Evolutionary conservation across 2,113 vertebrate species (phyloP).

Genomic region (Nipponia nippon): DNA sequence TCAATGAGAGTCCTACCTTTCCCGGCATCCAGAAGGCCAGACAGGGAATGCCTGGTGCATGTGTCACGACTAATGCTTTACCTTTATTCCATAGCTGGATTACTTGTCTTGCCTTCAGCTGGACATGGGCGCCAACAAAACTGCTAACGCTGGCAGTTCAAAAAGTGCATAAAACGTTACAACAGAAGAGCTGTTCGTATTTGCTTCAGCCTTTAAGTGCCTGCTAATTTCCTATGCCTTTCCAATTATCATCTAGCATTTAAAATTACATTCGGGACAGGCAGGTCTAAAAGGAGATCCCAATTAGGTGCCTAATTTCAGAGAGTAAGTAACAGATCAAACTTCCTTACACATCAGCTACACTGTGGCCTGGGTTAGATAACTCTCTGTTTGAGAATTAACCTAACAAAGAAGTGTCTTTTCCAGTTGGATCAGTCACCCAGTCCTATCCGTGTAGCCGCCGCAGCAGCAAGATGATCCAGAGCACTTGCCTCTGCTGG

Average conservation of each 20-base stretch:
- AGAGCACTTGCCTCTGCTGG: background rate
- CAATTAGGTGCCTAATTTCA: background rate
- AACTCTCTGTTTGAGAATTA: background rate
- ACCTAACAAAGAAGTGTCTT: background rate
- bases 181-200: background rate
- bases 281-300: background rate
- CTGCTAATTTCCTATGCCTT: background rate
- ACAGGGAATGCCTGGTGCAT: accelerated
- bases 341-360: background rate
- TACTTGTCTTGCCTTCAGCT: background rate
- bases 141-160: background rate
- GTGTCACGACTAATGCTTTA: background rate
- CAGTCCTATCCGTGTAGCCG: background rate
- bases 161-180: background rate
- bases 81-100: background rate
- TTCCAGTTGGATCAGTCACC: background rate
- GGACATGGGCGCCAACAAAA: background rate
- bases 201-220: background rate
- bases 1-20: background rate
- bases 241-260: background rate
- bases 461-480: background rate
- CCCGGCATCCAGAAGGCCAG: background rate
- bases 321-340: background rate
- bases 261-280: background rate
- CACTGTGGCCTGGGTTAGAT: background rate